phyloP scores from a whole-genome alignment of 2,888 invertebrate genomes.

The Willowsia nigromaculata region DNA sequence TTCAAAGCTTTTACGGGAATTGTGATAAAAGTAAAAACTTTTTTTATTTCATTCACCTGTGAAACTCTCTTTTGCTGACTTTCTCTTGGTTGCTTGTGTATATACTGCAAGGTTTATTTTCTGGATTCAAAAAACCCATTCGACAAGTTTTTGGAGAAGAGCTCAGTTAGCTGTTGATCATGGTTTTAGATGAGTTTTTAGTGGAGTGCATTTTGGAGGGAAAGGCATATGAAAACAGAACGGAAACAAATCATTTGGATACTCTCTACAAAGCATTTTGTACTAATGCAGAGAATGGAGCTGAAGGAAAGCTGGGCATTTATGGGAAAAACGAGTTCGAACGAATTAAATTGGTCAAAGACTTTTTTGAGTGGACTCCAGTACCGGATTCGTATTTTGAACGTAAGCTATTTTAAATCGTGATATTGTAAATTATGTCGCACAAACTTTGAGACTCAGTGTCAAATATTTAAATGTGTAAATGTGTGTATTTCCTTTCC shows the following conservation, averaged over 20 bases:
- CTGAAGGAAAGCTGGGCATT: slow-evolving; percentile 31
- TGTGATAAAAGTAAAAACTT: neutral
- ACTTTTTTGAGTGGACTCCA: slow-evolving; percentile 64
- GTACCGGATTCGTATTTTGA: slow-evolving; percentile 48
- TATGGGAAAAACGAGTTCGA: slow-evolving; percentile 55
- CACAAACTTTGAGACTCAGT: neutral
- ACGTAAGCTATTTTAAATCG: slow-evolving; percentile 61
- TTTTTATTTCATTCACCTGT: neutral
- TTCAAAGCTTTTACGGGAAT: neutral
- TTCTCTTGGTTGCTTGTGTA: neutral
- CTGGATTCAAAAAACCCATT: neutral
- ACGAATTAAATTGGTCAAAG: slow-evolving; percentile 45
- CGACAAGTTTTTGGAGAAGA: neutral
- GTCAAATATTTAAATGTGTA: neutral
- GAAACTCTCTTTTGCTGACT: neutral
- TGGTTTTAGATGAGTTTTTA: slow-evolving; percentile 23
- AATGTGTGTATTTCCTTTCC: neutral
- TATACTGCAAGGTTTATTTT: neutral
- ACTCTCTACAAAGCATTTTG: slow-evolving; percentile 33
- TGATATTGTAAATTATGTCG: too few relatives aligned
- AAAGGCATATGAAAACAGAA: slow-evolving; percentile 22
- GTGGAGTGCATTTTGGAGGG: slow-evolving; percentile 41
- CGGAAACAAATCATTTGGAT: slow-evolving; percentile 48
- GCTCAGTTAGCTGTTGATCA: neutral
- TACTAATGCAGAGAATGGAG: slow-evolving; percentile 39